Conservation (phyloP, 1,140 invertebrate genomes). For the Drosophila quadrilineata region DNA sequence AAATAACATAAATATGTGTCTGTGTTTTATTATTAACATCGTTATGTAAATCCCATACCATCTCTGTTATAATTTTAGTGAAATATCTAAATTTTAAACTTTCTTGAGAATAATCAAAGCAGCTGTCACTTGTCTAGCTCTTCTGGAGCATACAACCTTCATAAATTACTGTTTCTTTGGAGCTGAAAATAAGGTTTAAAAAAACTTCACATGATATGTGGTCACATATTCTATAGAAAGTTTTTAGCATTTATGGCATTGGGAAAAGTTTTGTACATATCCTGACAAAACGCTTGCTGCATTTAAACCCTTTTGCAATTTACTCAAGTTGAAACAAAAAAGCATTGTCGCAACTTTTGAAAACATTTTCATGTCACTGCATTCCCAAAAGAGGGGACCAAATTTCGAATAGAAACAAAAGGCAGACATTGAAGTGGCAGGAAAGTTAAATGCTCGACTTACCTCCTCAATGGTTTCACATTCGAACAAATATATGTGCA, state of each 20-base stretch:
- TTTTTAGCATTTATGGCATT: neutral
- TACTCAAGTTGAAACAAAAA: constrained; percentile 3
- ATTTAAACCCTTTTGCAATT: constrained; percentile 7
- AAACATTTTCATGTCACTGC: constrained; percentile 55
- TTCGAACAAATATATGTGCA: constrained; percentile 86
- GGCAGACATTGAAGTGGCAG: constrained; percentile 31
- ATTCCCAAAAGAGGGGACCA: constrained; percentile 28
- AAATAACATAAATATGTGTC: too few relatives aligned
- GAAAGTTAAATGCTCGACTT: constrained; percentile 73
- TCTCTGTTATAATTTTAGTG: too few relatives aligned
- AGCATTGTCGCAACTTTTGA: constrained; percentile 42
- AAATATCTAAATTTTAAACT: too few relatives aligned
- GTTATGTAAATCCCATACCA: too few relatives aligned
- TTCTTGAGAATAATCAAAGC: too few relatives aligned
- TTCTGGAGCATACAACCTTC: too few relatives aligned
- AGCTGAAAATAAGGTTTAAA: neutral
- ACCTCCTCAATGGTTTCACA: constrained; percentile 84
- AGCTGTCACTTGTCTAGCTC: too few relatives aligned
- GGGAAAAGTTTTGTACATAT: constrained; percentile 1
- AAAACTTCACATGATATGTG: too few relatives aligned
- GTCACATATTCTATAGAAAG: too few relatives aligned
- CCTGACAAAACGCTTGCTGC: constrained; percentile 1
- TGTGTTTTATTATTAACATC: too few relatives aligned
- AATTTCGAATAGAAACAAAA: constrained; percentile 15
- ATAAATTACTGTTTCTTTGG: neutral